Evolutionary conservation across 2,113 vertebrate genomes (phyloP).

Genomic region (Semnornis frantzii): DNA sequence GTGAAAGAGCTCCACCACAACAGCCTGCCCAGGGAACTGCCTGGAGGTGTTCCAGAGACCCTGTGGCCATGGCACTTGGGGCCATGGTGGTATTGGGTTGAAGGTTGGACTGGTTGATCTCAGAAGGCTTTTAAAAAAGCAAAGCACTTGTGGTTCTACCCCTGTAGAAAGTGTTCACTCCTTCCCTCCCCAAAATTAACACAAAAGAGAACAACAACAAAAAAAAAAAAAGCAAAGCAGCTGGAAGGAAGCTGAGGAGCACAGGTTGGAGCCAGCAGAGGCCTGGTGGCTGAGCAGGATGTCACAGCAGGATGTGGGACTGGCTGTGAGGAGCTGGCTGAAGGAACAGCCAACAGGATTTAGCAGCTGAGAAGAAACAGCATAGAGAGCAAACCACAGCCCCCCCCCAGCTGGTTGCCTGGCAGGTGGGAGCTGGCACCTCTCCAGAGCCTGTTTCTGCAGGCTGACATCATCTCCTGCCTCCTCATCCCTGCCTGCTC

Average conservation of each 20-base stretch:
- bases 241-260: neutral
- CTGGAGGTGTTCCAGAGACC: too few species aligned
- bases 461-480: neutral
- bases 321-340: fast-evolving
- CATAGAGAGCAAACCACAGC: neutral
- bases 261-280: neutral
- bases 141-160: neutral
- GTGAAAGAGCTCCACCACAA: neutral
- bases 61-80: too few species aligned
- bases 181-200: neutral
- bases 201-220: neutral
- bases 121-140: too few species aligned
- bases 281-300: neutral
- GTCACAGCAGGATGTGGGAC: fast-evolving
- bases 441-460: neutral
- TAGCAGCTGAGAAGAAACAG: fast-evolving
- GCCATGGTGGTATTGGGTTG: too few species aligned
- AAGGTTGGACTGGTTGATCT: too few species aligned
- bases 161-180: fast-evolving
- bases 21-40: too few species aligned
- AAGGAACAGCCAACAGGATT: fast-evolving
- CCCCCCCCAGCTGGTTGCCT: neutral
- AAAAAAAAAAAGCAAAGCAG: neutral
- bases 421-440: neutral
- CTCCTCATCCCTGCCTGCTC: neutral